These are phyloP conservation scores for Laticauda laticaudata DNA, from an alignment of 2,113 vertebrate genomes.

Conservation along the genomic window DNA sequence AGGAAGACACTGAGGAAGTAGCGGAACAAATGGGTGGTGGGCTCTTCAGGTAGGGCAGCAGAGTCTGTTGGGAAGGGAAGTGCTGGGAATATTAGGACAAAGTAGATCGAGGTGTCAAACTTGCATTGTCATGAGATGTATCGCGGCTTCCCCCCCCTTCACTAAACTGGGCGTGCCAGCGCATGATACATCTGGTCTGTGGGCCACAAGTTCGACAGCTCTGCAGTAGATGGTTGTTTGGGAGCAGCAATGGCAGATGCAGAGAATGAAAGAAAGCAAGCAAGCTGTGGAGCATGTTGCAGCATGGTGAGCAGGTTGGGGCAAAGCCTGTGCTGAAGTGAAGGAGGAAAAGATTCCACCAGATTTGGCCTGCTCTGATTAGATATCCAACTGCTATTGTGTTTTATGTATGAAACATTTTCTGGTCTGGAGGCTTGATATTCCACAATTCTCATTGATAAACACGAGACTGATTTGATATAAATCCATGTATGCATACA, in stretches of 20 bases:
- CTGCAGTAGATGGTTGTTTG: neutral
- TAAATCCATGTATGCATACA: neutral
- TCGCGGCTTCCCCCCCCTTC: too few relatives aligned
- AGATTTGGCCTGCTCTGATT: neutral
- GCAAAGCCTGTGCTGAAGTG: neutral
- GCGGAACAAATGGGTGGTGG: neutral
- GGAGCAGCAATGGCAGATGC: neutral
- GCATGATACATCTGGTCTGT: too few relatives aligned
- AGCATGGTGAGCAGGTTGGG: neutral
- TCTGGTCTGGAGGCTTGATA: neutral
- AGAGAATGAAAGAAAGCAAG: neutral
- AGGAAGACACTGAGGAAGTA: neutral
- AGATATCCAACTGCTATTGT: neutral
- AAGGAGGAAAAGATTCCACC: neutral
- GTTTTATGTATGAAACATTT: neutral
- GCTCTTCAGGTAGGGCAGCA: neutral
- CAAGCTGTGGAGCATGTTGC: neutral
- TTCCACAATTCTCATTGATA: neutral
- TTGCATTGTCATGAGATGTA: fast-evolving
- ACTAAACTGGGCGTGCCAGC: too few relatives aligned
- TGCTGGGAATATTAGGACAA: neutral
- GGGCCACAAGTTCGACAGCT: too few relatives aligned
- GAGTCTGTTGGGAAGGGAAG: neutral
- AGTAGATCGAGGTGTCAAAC: too few relatives aligned
- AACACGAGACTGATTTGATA: neutral